Evolutionary conservation across 2,797 vertebrate species (phyloP).

Genomic region (Mustela erminea): DNA sequence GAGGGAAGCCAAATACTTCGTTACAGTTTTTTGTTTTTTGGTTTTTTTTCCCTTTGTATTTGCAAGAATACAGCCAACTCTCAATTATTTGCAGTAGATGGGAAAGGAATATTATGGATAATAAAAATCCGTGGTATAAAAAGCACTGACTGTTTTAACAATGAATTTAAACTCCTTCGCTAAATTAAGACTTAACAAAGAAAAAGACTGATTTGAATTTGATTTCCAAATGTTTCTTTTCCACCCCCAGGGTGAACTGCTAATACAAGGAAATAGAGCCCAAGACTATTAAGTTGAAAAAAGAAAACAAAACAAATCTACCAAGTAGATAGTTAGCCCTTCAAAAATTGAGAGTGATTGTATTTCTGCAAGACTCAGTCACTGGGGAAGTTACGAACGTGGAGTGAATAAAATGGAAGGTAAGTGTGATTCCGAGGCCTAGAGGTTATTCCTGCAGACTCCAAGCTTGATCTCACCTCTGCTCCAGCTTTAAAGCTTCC

Average conservation of each 20-base stretch:
- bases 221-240: constrained; percentile 46
- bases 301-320: constrained; percentile 29
- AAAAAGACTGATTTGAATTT: constrained; percentile 41
- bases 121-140: not conserved
- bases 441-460: constrained; percentile 51
- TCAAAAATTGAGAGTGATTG: constrained; percentile 48
- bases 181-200: constrained; percentile 5
- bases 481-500: constrained; percentile 67
- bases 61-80: constrained; percentile 62
- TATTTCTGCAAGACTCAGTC: constrained; percentile 50
- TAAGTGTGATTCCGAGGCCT: constrained; percentile 60
- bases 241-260: not conserved
- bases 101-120: not conserved
- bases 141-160: constrained; percentile 3
- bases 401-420: constrained; percentile 47
- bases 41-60: not conserved
- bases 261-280: constrained; percentile 51
- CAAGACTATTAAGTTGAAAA: not conserved
- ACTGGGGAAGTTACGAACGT: constrained; percentile 72
- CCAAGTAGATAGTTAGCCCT: constrained; percentile 67
- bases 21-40: not conserved
- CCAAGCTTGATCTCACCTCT: constrained; percentile 46
- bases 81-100: constrained; percentile 48
- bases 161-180: constrained; percentile 7
- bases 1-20: constrained; percentile 19